Percentiles rank a stretch among this genome's conserved stretches.
Evolutionary conservation across 2,113 vertebrate species (phyloP).

Genomic region (Cranoglanis bouderius): DNA sequence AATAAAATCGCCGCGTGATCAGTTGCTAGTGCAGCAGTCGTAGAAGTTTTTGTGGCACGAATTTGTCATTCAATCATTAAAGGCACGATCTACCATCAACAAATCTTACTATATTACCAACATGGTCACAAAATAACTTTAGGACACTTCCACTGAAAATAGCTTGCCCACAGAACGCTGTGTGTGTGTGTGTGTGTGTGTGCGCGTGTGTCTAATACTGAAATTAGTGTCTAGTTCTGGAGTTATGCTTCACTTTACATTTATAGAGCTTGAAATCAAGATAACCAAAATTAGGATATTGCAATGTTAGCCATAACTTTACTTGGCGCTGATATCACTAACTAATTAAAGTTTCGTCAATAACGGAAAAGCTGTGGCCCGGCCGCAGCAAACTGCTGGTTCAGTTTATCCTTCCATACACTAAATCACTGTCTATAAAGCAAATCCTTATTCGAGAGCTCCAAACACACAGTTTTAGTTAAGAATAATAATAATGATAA

Average conservation of each 20-base stretch:
- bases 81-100: neutral
- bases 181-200: no score
- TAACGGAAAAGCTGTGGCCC: neutral
- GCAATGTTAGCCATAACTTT: neutral
- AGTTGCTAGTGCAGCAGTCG: no score
- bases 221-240: neutral
- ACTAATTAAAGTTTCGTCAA: neutral
- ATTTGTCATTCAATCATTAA: neutral
- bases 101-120: neutral
- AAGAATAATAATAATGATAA: no score
- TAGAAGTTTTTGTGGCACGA: neutral
- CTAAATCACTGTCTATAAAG: neutral
- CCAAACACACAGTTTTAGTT: neutral
- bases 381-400: neutral
- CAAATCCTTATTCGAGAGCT: no score
- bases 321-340: neutral
- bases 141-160: neutral
- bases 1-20: neutral
- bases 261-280: neutral
- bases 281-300: neutral
- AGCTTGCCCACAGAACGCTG: fast-evolving
- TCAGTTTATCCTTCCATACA: neutral
- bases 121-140: neutral
- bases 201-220: neutral
- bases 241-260: neutral